These are phyloP conservation scores for Boleophthalmus pectinirostris DNA, from an alignment of 2,113 vertebrate species.

Conservation along the genomic window DNA sequence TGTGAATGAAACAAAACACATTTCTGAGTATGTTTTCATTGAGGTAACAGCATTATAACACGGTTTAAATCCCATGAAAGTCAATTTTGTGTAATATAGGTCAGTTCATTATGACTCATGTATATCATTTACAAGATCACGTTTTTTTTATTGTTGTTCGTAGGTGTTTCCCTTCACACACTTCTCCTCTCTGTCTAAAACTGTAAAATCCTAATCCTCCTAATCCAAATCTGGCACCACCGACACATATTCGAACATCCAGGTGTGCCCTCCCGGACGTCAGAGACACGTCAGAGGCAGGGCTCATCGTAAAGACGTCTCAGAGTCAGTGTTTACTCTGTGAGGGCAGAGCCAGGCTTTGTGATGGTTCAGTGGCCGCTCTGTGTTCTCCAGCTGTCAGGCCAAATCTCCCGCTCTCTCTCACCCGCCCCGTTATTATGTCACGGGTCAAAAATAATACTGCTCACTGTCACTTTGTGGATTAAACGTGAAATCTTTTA, in stretches of 20 bases:
- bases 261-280: slow-evolving; percentile 11
- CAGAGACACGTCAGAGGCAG: slow-evolving; percentile 23
- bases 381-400: slow-evolving; percentile 39
- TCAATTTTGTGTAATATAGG: no score
- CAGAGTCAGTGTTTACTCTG: slow-evolving; percentile 38
- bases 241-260: neutral
- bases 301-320: slow-evolving; percentile 22
- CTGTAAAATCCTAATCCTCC: no score
- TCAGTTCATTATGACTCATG: no score
- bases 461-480: neutral
- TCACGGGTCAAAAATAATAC: slow-evolving; percentile 1
- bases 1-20: no score
- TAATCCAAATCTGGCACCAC: no score
- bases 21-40: no score
- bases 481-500: neutral
- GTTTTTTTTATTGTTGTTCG: no score
- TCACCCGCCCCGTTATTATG: neutral
- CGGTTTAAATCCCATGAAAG: no score
- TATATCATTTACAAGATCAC: no score
- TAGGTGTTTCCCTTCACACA: no score
- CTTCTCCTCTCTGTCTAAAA: no score
- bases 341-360: neutral
- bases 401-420: slow-evolving; percentile 24
- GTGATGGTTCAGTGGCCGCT: slow-evolving; percentile 52
- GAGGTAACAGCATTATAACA: no score